phyloP scores from a whole-genome alignment of 2,797 vertebrate species.

The Spatula clypeata region DNA sequence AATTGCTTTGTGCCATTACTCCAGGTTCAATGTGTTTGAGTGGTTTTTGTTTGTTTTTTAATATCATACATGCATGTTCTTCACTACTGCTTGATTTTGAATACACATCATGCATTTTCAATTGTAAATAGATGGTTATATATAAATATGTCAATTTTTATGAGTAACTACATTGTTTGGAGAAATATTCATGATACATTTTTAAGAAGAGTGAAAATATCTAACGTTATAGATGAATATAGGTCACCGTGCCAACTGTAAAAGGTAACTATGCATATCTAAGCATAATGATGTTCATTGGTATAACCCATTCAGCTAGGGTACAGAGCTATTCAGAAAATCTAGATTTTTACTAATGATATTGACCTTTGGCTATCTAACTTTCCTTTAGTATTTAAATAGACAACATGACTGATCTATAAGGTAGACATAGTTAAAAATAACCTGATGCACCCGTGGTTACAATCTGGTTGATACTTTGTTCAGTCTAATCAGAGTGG shows the following conservation, averaged over 20 bases:
- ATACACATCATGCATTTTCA: neutral
- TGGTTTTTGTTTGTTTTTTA: neutral
- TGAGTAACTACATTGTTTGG: neutral
- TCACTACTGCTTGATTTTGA: neutral
- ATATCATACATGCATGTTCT: neutral
- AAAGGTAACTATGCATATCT: slow-evolving; percentile 5
- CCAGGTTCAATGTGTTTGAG: neutral
- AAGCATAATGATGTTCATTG: neutral
- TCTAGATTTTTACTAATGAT: neutral
- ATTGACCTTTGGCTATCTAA: neutral
- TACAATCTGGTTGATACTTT: neutral
- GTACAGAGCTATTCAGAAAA: neutral
- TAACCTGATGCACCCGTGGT: neutral
- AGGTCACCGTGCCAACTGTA: slow-evolving; percentile 10
- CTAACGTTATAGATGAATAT: slow-evolving; percentile 8
- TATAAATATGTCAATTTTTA: neutral
- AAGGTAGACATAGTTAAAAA: neutral
- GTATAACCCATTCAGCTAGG: neutral
- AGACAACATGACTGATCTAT: neutral
- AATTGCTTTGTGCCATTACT: neutral
- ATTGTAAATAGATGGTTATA: neutral
- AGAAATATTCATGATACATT: neutral
- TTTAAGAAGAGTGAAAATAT: neutral
- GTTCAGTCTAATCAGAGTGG: neutral
- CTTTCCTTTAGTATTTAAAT: neutral